A percentile compares a stretch with the other conserved stretches of the same genome.
phyloP scores from a whole-genome alignment of 2,113 vertebrate genomes.

The Leucopsar rothschildi region DNA sequence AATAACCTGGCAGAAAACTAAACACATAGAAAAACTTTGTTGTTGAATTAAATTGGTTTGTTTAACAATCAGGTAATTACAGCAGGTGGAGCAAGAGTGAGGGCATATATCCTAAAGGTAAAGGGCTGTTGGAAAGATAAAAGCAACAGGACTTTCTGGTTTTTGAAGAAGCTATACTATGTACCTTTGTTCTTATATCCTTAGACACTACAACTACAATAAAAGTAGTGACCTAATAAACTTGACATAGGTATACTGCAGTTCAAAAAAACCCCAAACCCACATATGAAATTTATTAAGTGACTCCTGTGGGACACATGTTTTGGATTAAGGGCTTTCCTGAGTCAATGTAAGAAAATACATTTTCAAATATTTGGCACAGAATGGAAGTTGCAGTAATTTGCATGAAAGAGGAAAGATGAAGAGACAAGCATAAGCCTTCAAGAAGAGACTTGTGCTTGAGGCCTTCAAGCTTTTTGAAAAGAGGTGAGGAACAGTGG shows the following conservation, averaged over 20 bases:
- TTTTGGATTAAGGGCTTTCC: background rate
- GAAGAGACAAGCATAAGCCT: background rate
- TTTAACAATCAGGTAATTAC: background rate
- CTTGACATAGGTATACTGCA: background rate
- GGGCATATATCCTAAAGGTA: background rate
- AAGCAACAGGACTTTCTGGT: background rate
- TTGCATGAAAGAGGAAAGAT: background rate
- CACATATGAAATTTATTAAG: background rate
- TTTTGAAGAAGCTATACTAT: background rate
- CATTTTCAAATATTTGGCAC: background rate
- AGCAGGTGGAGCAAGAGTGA: background rate
- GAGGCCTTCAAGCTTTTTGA: background rate
- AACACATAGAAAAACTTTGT: background rate
- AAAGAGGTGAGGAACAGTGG: background rate
- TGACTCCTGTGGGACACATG: background rate
- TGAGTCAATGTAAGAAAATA: background rate
- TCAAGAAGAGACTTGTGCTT: background rate
- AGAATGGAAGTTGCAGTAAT: background rate
- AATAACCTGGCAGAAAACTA: background rate
- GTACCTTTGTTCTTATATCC: background rate
- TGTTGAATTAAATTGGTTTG: background rate
- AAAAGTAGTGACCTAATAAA: background rate
- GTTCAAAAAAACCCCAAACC: background rate
- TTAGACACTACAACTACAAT: background rate
- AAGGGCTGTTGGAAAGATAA: background rate